Base-by-base conservation (phyloP, 2,888 invertebrate genomes). In the Amblyteles armatorius region DNA sequence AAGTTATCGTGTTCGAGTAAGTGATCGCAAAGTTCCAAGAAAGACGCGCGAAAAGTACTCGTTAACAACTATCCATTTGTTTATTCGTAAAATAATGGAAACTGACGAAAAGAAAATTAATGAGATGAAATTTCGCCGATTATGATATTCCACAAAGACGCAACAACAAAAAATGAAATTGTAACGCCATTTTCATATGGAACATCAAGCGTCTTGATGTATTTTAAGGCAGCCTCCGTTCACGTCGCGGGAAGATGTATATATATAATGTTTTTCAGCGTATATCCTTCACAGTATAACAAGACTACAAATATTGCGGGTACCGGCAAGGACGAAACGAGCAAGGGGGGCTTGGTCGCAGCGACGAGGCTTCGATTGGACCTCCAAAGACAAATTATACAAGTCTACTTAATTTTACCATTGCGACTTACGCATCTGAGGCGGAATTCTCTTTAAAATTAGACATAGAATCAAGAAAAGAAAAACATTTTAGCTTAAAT, bases 171-270 rank as follows among this genome's bases (percentile, higher is more conserved):
- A 40, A 26, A 29, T 71, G 48, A 71, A 71, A 77, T 65, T 2
- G 40, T 52, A 74, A 77, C 33, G 71, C 63, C 71, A 77, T 52
- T 77, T 76, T 50, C 33, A 71, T 77, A 63, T 69, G 74, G 63
- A 74, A 63, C 36, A 76, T 76, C 69, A 60, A 74, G 81, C 26
- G 69, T 81, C 57, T 36, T 69, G 76, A 81, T 81, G 60, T 63
- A 65, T 71, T 71, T 78, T 81, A 78, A 81, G 77, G 80, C 77
- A 84, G 77, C 52, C 73, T 81, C 52, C 60, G 50, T 84, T 60
- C 50, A 29, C 71, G 65, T 79, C 77, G 80, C 71, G 72, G 80
- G 76, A 84, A 80, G 83, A 80, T 84, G 36, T 48, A 48, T 48
- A 48, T 48, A 3, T 48, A 16, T 40, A 40, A 40, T 50, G 63